Base-by-base conservation (phyloP, 2,888 invertebrate genomes). In the Spialia ferax region DNA sequence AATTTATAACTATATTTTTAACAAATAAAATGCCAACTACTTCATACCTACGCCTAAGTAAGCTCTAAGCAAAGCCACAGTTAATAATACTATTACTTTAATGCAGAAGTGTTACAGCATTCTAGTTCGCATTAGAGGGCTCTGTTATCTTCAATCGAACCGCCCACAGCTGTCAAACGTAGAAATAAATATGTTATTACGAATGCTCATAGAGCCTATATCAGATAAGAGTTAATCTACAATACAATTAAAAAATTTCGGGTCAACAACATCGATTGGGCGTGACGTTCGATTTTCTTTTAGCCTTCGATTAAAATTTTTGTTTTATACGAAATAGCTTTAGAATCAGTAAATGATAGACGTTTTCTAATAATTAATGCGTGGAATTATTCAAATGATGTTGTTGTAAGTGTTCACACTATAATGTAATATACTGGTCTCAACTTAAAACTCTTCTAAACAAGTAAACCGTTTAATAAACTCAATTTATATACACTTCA, bases 131-230 rank as follows among this genome's bases (percentile, higher is more conserved):
- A 83, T 75, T 84, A 84, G 79, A 77, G 70, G 78, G 78, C 74
- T 83, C 77, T 67, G 71, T 84, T 91, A 91, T 90, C 88, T 80
- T 71, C 76, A 71, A 91, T 93, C 93, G 80, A 78, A 75, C 88
- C 92, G 89, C 93, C 91, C 85, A 89, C 90, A 85, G 86, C 91
- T 93, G 93, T 93, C 92, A 93, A 85, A 87, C 83, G 86, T 82
- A 87, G 86, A 88, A 92, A 92, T 92, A 92, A 90, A 92, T 91
- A 91, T 91, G 92, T 93, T 92, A 88, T 91, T 88, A 89, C 89
- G 84, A 90, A 91, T 89, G 88, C 88, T 84, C 84, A 87, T 86
- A 83, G 1, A 35, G 85, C 74, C 79, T 74, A 71, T 82, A 91
- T 93, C 91, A 87, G 93, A 93, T 93, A 92, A 85, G 80, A 75